Base-by-base conservation (phyloP, 2,888 invertebrate species). In the Pyrrhosoma nymphula region DNA sequence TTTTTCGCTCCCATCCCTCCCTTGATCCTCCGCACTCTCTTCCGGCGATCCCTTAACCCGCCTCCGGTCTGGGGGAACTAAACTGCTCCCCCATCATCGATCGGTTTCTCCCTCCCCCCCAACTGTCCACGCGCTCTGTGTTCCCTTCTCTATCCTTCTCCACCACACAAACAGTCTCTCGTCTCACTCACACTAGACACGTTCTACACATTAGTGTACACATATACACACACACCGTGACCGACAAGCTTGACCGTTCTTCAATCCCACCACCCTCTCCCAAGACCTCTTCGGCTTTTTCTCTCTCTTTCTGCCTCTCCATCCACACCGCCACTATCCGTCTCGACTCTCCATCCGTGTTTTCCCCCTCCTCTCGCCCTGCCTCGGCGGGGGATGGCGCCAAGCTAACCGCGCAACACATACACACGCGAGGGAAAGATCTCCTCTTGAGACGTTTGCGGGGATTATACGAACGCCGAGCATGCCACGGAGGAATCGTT, bases 51-150 rank as follows among this genome's bases (percentile, higher is more conserved):
- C 91, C 91, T 91, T 91, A 63, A 63, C 91, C 35, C 63, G 91
- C 93, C 93, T 75, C 69, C 93, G 93, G 91, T 56, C 47, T 47
- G 56, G 39, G 56, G 89, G 55, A 26, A 89, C 47, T 55, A 89
- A 55, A 89, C 88, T 88, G 88, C 47, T 23, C 35, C 18, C n/a
- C 20, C 18, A 16, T 56, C 93, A 93, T 93, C 93, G 93, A 93
- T 93, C 93, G 63, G 93, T 75, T 75, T 39, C 26, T 16, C 69
- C 47, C 47, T n/a, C n/a, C n/a, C 47, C 47, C 2, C 47, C 2
- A 47, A 26, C 93, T 39, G 93, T 93, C 63, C 93, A 93, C 93
- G 93, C 93, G 93, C 69, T 55, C 69, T 39, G 60, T 60, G 60
- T 60, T 20, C 60, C 18, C 20, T 20, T 60, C 60, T 60, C 60